A percentile compares a stretch with the other conserved stretches of the same genome.
These are phyloP conservation scores for Liolophura sinensis DNA, from an alignment of 1,140 invertebrate genomes.

Conservation along the genomic window DNA sequence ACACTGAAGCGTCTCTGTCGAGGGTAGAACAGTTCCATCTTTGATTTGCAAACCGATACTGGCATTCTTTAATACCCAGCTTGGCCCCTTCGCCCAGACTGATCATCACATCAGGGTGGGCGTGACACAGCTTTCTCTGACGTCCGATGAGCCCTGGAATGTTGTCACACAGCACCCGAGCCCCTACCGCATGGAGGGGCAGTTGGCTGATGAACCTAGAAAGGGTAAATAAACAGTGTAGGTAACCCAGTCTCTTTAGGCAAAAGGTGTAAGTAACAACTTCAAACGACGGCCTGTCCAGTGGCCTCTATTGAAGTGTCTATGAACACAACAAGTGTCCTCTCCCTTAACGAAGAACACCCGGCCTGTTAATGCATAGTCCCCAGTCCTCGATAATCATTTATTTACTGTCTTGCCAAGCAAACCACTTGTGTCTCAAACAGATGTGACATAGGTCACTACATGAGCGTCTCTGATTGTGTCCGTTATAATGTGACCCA, in stretches of 20 bases:
- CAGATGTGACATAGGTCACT: too few species aligned
- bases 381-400: too few species aligned
- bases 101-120: slow-evolving; percentile 62
- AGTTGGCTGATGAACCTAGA: slow-evolving; percentile 54
- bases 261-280: too few species aligned
- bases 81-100: slow-evolving; percentile 62
- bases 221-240: slow-evolving; percentile 8
- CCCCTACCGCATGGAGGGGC: slow-evolving; percentile 46
- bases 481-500: too few species aligned
- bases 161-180: slow-evolving; percentile 52
- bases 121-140: slow-evolving; percentile 59
- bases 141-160: slow-evolving; percentile 52
- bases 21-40: slow-evolving; percentile 65
- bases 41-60: slow-evolving; percentile 65
- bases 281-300: too few species aligned
- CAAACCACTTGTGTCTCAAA: too few species aligned
- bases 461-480: too few species aligned
- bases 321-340: too few species aligned
- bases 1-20: slow-evolving; percentile 49
- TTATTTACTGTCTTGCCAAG: too few species aligned
- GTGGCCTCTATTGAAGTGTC: too few species aligned
- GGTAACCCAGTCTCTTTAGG: slow-evolving; percentile 2
- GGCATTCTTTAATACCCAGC: slow-evolving; percentile 64
- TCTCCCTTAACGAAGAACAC: too few species aligned
- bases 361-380: too few species aligned